These are phyloP conservation scores for Gorilla gorilla DNA, from an alignment of 2,113 vertebrate genomes.

Conservation along the genomic window DNA sequence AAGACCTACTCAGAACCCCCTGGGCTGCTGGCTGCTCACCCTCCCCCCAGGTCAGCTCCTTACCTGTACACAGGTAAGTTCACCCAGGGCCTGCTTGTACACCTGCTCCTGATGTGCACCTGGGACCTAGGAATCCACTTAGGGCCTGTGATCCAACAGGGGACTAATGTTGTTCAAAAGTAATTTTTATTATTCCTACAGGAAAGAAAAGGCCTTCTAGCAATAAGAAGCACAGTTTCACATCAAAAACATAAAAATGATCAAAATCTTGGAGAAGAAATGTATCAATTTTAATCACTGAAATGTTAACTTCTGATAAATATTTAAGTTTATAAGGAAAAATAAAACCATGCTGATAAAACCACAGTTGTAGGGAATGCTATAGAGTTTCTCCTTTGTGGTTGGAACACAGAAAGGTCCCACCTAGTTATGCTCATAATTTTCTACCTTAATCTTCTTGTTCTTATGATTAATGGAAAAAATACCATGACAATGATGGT, in stretches of 20 bases:
- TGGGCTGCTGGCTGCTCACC: no score
- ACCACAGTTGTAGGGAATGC: rapidly evolving
- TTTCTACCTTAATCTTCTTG: background rate
- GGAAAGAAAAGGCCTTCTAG: background rate
- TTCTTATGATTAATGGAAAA: background rate
- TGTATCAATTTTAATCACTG: background rate
- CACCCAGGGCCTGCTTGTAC: no score
- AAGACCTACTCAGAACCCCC: no score
- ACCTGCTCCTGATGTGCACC: no score
- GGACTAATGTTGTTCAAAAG: background rate
- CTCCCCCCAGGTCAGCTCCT: no score
- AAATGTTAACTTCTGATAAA: background rate
- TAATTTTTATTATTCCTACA: background rate
- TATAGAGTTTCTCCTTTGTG: background rate
- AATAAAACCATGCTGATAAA: background rate
- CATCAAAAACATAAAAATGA: background rate
- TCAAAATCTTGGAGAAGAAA: background rate
- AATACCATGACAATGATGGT: no score
- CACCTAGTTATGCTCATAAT: background rate
- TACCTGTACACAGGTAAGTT: no score
- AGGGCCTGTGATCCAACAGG: no score
- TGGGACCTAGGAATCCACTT: no score
- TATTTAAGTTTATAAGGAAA: background rate
- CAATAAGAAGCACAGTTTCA: background rate
- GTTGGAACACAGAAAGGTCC: no score